Evolutionary conservation across 2,888 invertebrate species (phyloP), one percentile per base, ranked within the genome.

Genomic region (Serripes groenlandicus): DNA sequence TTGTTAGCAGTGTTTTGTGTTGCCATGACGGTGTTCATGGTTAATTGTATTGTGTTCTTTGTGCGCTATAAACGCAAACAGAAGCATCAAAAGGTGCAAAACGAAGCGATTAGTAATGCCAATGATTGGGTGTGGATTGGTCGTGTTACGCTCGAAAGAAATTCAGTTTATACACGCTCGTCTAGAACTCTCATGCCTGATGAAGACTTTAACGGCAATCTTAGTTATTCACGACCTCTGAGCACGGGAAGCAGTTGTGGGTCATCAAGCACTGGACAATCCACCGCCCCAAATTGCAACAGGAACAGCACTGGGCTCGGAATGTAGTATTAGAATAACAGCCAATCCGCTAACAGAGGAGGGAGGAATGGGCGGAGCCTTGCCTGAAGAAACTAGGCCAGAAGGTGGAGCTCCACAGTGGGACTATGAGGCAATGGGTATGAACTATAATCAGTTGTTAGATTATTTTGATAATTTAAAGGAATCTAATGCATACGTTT

Each of bases 391-490:
- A 58, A 82, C 76, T 1, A 70, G 66, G 32, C 87, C 88, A 54
- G 81, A 82, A 62, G 74, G 78, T 21, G 88, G 87, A 26, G 89
- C 88, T 35, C 91, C 91, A 4, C 92, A 93, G 75, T 94, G 94
- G 94, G 94, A 94, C 68, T 94, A 94, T 42, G 94, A 93, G 73
- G 93, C 92, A 15, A 92, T 94, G 92, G 94, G 94, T 9, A 89
- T 99, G 98, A 98, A 98, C 95, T 99, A 99, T 95, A 98, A 98
- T 95, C 98, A 98, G 96, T 97, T 99, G 95, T 98, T 98, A 97
- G 97, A 98, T 95, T 98, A 99, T 95, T 99, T 99, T 96, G 98
- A 98, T 96, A 98, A 98, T 96, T 96, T 99, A 94, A 99, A 99
- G 96, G 98, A 98, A 96, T 96, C 96, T 1, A 96, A 95, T 88